Base-by-base conservation (phyloP, 30 jellyfish, hydroid and myxozoan genomes). In the Mastigias papua region DNA sequence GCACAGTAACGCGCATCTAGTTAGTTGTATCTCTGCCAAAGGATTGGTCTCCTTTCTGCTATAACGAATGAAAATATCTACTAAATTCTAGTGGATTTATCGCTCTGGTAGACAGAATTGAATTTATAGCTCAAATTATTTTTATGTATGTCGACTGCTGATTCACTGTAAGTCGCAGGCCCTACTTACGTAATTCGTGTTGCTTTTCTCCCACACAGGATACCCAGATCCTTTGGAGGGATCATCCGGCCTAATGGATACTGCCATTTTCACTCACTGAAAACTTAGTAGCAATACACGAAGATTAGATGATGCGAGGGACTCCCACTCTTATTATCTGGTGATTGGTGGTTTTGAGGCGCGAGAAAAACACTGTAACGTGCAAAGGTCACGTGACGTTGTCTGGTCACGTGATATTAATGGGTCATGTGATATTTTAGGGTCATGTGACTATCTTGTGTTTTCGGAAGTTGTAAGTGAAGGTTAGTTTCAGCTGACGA, bases 181-280 rank as follows among this genome's bases (percentile, higher is more conserved):
- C n/a, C n/a, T n/a, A n/a, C n/a, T n/a, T n/a, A n/a, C n/a, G n/a
- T n/a, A n/a, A n/a, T n/a, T n/a, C n/a, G n/a, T n/a, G n/a, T n/a
- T n/a, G n/a, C n/a, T n/a, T n/a, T n/a, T n/a, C n/a, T n/a, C n/a
- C n/a, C n/a, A 4, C 54, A 63, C 74, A 92, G 98, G 95, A 22
- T 92, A 78, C 78, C 98, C 95, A 1, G 96, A 82, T 76, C 95
- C 97, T 22, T 54, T 92, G n/a, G 98, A 92, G 48, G 94, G 94
- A 57, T 28, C 92, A 6, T 88, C 91, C 65, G 90, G 93, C 66
- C 76, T 92, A 69, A 91, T 79, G 86, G 98, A 92, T 90, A 78
- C 98, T 26, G 97, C 97, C 48, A 89, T 92, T 51, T 92, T 92
- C 86, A 86, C 96, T 70, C 98, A 92, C 67, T 92, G 78, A 72